These are phyloP conservation scores for Osmerus mordax DNA, from an alignment of 2,113 vertebrate genomes.

Conservation along the genomic window DNA sequence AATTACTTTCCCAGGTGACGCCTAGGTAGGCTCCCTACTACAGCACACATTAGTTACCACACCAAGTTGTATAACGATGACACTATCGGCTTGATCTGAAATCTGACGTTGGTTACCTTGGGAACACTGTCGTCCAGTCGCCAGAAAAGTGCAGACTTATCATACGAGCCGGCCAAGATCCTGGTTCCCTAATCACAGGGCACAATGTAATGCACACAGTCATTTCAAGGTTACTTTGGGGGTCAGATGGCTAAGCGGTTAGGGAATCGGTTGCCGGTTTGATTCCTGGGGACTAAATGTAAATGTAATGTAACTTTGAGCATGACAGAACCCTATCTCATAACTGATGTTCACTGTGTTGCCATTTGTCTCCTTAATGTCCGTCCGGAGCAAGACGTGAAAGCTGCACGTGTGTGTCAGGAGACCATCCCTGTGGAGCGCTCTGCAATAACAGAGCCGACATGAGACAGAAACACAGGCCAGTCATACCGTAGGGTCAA, in stretches of 20 bases:
- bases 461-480: not conserved
- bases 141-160: constrained; percentile 84
- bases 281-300: too few species aligned
- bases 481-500: constrained; percentile 75
- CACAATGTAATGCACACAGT: constrained; percentile 8
- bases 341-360: not conserved
- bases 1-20: too few species aligned
- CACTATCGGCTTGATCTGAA: not conserved
- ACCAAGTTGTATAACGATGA: not conserved
- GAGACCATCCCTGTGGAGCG: too few species aligned
- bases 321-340: too few species aligned
- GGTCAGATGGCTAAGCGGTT: too few species aligned
- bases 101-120: constrained; percentile 67
- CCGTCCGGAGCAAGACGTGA: too few species aligned
- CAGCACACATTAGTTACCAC: too few species aligned
- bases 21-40: too few species aligned
- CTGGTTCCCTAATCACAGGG: constrained; percentile 66
- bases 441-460: not conserved
- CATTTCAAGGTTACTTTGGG: not conserved
- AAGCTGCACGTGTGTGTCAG: too few species aligned
- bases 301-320: too few species aligned
- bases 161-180: constrained; percentile 79
- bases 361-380: not conserved
- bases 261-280: not conserved
- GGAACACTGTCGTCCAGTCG: constrained; percentile 70